Conservation (phyloP, 1,140 invertebrate genomes). For the Hermetia illucens region DNA sequence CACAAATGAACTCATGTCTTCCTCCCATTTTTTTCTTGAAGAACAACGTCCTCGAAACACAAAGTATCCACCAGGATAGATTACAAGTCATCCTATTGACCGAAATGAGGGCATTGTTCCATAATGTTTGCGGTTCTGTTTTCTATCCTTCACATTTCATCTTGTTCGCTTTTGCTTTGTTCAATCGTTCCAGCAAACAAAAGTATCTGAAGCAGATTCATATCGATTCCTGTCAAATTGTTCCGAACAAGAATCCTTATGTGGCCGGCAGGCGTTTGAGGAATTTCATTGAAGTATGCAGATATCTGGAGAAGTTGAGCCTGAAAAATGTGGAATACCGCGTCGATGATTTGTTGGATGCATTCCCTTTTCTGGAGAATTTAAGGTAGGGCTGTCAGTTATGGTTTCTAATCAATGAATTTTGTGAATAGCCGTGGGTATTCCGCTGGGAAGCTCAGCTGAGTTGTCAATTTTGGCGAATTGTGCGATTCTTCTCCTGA, state of each 20-base stretch:
- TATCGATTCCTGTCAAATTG: neutral
- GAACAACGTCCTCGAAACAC: too few relatives aligned
- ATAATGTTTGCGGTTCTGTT: neutral
- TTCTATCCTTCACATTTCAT: neutral
- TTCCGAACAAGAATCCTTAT: neutral
- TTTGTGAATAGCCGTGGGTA: too few relatives aligned
- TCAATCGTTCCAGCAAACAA: neutral
- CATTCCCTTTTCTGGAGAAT: neutral
- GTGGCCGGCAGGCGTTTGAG: neutral
- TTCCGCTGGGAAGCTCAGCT: too few relatives aligned
- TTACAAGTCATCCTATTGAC: too few relatives aligned
- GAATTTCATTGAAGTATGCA: neutral
- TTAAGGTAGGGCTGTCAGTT: too few relatives aligned
- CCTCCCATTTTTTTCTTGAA: too few relatives aligned
- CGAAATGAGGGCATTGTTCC: too few relatives aligned
- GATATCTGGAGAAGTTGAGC: neutral
- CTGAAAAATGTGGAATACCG: neutral
- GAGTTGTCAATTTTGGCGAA: too few relatives aligned
- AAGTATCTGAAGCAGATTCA: neutral
- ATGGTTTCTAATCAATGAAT: too few relatives aligned
- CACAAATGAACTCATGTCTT: neutral
- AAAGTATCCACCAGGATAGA: too few relatives aligned
- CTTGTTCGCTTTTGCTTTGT: too few relatives aligned
- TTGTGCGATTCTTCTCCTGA: too few relatives aligned
- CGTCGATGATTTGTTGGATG: neutral